Evolutionary conservation across 1,140 invertebrate species (phyloP).

Genomic region (Penaeus japonicus): DNA sequence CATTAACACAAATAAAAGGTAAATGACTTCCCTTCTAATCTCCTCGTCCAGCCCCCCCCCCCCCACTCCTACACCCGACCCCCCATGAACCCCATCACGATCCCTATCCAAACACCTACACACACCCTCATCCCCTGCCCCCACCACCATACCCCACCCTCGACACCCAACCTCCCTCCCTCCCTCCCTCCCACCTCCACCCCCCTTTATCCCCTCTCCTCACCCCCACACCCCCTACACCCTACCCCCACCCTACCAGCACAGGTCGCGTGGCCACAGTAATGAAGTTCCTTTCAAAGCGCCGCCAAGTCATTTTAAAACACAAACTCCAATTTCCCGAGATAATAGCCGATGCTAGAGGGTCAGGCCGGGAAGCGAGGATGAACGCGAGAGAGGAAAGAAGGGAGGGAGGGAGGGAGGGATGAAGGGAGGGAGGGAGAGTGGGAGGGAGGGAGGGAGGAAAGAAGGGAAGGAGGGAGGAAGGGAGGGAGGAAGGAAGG

Average conservation of each 20-base stretch:
- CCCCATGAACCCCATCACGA: no score
- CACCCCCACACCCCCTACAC: not conserved
- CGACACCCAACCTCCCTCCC: not conserved
- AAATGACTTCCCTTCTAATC: no score
- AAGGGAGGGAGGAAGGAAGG: not conserved
- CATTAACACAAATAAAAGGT: no score
- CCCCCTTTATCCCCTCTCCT: not conserved
- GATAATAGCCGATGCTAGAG: constrained; percentile 48
- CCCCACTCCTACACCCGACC: no score
- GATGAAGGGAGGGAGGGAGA: not conserved
- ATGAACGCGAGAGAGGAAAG: not conserved
- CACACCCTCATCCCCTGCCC: no score
- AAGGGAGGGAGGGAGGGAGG: not conserved
- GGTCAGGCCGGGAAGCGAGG: constrained; percentile 17
- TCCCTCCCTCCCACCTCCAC: not conserved
- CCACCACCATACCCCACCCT: no score
- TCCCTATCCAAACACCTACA: no score
- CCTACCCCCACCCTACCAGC: not conserved
- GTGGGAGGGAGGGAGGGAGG: not conserved
- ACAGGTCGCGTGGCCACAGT: constrained; percentile 14
- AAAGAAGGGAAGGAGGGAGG: not conserved
- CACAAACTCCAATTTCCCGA: constrained; percentile 53
- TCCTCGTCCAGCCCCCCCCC: no score
- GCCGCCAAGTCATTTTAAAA: constrained; percentile 53
- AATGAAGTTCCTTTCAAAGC: constrained; percentile 52